Evolutionary conservation across 2,888 invertebrate species (phyloP).

Genomic region (Xestia xanthographa): DNA sequence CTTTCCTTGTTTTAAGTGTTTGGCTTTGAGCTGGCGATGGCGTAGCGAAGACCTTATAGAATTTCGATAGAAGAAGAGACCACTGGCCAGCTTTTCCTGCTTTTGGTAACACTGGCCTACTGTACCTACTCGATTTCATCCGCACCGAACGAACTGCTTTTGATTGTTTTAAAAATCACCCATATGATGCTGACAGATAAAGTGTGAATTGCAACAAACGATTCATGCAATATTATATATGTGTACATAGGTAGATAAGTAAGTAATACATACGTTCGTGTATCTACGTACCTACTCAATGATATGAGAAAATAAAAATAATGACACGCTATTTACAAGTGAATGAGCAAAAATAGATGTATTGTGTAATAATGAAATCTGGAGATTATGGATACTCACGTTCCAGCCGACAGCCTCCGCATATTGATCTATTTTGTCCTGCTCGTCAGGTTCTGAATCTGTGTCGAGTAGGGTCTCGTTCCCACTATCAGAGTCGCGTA

Average conservation of each 20-base stretch:
- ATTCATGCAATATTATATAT: not conserved
- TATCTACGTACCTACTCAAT: constrained; percentile 1
- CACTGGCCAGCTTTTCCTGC: not conserved
- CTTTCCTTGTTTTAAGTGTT: not conserved
- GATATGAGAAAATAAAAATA: constrained; percentile 8
- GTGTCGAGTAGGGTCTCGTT: constrained; percentile 91
- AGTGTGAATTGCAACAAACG: not conserved
- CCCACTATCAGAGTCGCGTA: constrained; percentile 87
- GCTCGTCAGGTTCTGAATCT: constrained; percentile 92
- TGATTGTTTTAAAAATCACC: not conserved
- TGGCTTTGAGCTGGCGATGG: not conserved
- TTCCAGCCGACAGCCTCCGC: constrained; percentile 93
- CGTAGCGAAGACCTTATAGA: not conserved
- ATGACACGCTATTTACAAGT: not conserved
- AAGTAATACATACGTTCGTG: not conserved
- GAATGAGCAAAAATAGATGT: constrained; percentile 1
- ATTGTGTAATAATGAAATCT: not conserved
- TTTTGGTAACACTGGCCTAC: not conserved
- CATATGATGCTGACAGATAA: not conserved
- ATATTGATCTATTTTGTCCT: constrained; percentile 91
- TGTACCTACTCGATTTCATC: not conserved
- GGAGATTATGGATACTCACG: constrained; percentile 71
- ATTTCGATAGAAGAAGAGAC: not conserved
- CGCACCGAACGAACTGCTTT: not conserved
- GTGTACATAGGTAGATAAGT: constrained; percentile 4